Evolutionary conservation across 2,113 vertebrate species (phyloP), one percentile per base, ranked within the genome.

Genomic region (Eupsittula cactorum): DNA sequence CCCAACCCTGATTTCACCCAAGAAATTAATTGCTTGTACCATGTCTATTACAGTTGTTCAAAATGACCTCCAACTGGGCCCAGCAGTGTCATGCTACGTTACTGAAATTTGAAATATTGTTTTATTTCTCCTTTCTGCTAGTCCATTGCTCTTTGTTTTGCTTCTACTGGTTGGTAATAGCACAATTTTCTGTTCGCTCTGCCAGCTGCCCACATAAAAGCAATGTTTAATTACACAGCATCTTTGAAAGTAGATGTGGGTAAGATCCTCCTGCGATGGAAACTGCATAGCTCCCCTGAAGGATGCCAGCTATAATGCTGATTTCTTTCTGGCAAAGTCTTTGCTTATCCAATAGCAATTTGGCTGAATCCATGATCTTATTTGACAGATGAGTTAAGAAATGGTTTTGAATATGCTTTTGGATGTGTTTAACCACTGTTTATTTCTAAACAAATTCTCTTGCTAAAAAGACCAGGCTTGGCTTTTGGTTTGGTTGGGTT

Each of bases 21-120:
- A 86, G 88, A 96, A 86, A 95, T 96, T 93, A 96, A 97, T 96
- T 97, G 91, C 82, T 96, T 96, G 82, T 86, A 91, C 49, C 82
- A 50, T 19, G 78, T 74, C 95, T 82, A 63, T 88, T 73, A 60
- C 83, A 86, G 88, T 52, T 77, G 79, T 73, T 70, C 62, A 41
- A 28, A 59, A 47, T 79, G 92, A 90, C 82, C 93, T 95, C 92
- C 79, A 76, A 29, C 35, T 21, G 39, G 25, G 73, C 62, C 1
- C 4, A 1, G 35, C 63, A 62, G 59, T 77, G 9, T 53, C 78
- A 15, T 41, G 90, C 87, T 78, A 53, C 63, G 4, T 31, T 67
- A 44, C 87, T 91, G 55, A 59, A 35, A 60, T 13, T 4, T 39
- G 49, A 78, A 42, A 60, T 70, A 46, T 14, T 52, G 21, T 21